These are phyloP conservation scores for Apis dorsata DNA, from an alignment of 1,140 invertebrate species.

Conservation along the genomic window DNA sequence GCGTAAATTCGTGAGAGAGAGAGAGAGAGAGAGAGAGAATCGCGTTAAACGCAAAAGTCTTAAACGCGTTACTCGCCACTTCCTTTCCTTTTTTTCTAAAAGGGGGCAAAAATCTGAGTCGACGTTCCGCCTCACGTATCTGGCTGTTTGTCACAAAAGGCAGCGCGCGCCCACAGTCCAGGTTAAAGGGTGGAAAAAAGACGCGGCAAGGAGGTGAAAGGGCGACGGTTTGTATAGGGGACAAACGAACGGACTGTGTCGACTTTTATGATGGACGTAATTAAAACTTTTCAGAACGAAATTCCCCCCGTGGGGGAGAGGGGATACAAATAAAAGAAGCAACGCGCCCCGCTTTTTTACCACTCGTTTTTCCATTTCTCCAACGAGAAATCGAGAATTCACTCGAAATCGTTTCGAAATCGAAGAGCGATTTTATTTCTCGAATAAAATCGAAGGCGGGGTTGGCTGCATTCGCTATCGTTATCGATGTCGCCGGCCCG, in stretches of 20 bases:
- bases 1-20: no score
- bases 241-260: slow-evolving; percentile 64
- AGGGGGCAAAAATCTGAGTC: slow-evolving; percentile 57
- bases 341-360: not conserved
- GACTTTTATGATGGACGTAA: slow-evolving; percentile 68
- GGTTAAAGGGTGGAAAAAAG: slow-evolving; percentile 24
- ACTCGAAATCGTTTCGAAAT: no score
- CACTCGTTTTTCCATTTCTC: slow-evolving; percentile 43
- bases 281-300: slow-evolving; percentile 67
- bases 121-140: slow-evolving; percentile 58
- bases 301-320: slow-evolving; percentile 1
- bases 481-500: slow-evolving; percentile 42
- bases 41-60: not conserved
- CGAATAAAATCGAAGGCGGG: not conserved
- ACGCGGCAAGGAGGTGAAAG: slow-evolving; percentile 33
- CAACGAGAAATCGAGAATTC: no score
- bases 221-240: slow-evolving; percentile 46
- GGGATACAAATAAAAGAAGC: slow-evolving; percentile 65
- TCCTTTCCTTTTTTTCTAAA: slow-evolving; percentile 46
- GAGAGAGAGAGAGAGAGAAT: no score
- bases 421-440: no score
- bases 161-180: slow-evolving; percentile 19
- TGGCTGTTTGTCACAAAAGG: slow-evolving; percentile 55
- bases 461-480: slow-evolving; percentile 25
- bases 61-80: slow-evolving; percentile 47